Evolutionary conservation across 2,888 invertebrate genomes (phyloP), one percentile per base, ranked within the genome.

Genomic region (Himalopsyche tibetana): DNA sequence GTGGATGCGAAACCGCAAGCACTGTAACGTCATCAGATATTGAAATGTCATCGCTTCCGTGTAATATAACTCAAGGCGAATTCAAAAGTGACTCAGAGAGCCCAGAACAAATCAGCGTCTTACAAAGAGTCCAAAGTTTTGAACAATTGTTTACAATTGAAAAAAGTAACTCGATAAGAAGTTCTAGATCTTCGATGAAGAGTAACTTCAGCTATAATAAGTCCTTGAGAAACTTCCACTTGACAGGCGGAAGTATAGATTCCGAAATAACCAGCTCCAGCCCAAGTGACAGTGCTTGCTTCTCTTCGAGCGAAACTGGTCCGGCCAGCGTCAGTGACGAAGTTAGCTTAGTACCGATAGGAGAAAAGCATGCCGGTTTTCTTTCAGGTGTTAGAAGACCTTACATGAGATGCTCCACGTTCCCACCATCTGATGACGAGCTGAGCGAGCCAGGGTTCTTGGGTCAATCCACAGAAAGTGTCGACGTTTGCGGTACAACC

Each of bases 1-100:
- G 96, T 90, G 96, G 96, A 89, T 96, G 96, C 91, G 96, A 96
- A 92, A 96, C 96, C 17, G 96, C 96, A 82, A 96, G 96, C 91
- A 96, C 96, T 11, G 95, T 94, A 74, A 94, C 94, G 85, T 94
- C 93, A 36, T 94, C 94, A 74, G 94, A 95, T 90, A 91, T 92
- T 56, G 94, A 94, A 90, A 92, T 92, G 87, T 91, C 92, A 88
- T 93, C 93, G 83, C 91, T 93, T 85, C 92, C 92, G 83, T 92
- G 92, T 88, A 91, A 90, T 89, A 92, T 91, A 89, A 92, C 91
- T 17, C 92, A 91, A 83, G 92, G 93, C 88, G 93, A 93, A 87
- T 90, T 90, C 82, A 91, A 91, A 88, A 91, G 91, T 82, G 89
- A 90, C 38, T 91, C 91, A 45, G 91, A 91, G 84, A 92, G 93